A percentile compares a stretch with the other conserved stretches of the same genome.
Evolutionary conservation across 2,797 vertebrate species (phyloP).

Genomic region (Karalla daura): DNA sequence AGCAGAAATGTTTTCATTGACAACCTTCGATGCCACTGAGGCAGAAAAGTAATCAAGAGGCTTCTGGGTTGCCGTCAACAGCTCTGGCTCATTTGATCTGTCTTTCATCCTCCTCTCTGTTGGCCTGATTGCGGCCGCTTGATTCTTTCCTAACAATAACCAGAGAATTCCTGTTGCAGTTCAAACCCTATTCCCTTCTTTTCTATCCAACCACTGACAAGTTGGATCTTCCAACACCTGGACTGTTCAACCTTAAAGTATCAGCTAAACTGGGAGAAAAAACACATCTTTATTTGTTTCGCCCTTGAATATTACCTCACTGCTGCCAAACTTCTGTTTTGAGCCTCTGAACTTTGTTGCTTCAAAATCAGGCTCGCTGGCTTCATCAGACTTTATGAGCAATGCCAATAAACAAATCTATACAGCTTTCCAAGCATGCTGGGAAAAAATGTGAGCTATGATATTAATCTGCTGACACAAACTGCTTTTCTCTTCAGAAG

Average conservation of each 20-base stretch:
- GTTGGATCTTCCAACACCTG: neutral
- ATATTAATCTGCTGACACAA: conserved; percentile 23
- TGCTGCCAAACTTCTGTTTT: neutral
- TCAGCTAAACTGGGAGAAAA: conserved; percentile 1
- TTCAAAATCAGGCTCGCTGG: neutral
- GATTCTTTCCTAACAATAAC: conserved; percentile 8
- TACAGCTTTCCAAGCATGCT: no score
- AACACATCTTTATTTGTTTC: neutral
- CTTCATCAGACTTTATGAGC: neutral
- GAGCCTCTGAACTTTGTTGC: neutral
- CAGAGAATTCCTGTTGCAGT: conserved; percentile 1
- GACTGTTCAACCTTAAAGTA: neutral
- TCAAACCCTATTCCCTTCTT: neutral
- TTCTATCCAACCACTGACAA: neutral
- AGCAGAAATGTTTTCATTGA: conserved; percentile 3
- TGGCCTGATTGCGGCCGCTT: conserved; percentile 21
- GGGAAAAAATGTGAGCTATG: neutral
- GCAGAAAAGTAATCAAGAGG: conserved; percentile 35
- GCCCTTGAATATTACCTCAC: neutral
- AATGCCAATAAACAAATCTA: conserved; percentile 4
- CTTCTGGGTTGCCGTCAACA: conserved; percentile 23
- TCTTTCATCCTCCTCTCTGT: conserved; percentile 17
- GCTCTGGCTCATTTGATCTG: conserved; percentile 25
- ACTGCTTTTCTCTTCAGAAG: conserved; percentile 5
- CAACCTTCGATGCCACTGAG: conserved; percentile 5